phyloP scores from a whole-genome alignment of 2,888 invertebrate species.

The Mantis religiosa region DNA sequence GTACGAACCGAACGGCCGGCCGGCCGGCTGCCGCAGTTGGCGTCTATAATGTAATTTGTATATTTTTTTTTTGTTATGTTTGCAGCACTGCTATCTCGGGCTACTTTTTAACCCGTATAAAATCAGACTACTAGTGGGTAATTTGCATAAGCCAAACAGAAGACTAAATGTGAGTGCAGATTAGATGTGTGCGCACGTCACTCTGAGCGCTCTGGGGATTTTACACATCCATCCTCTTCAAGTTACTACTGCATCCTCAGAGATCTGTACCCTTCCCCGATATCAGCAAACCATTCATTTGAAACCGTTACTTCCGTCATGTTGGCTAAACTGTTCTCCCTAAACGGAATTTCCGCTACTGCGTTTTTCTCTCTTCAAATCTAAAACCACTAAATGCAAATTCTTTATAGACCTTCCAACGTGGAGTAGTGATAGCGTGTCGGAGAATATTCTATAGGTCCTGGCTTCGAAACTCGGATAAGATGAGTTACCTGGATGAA shows the following conservation, averaged over 20 bases:
- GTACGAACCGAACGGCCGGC: constrained; percentile 4
- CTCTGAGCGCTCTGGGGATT: not conserved
- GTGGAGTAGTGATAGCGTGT: too few species aligned
- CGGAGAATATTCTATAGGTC: too few species aligned
- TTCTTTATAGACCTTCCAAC: too few species aligned
- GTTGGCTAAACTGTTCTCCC: too few species aligned
- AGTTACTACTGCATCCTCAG: not conserved
- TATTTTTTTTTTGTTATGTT: constrained; percentile 27
- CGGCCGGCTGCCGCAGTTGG: constrained; percentile 18
- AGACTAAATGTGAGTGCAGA: constrained; percentile 5
- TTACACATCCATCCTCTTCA: constrained; percentile 3
- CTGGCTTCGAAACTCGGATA: too few species aligned
- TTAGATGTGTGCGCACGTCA: constrained; percentile 6
- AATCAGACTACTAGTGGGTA: constrained; percentile 1
- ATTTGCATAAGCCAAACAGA: constrained; percentile 9
- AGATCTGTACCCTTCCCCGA: not conserved
- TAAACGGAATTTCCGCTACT: too few species aligned
- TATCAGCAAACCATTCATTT: not conserved
- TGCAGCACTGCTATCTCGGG: not conserved
- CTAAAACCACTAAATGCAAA: too few species aligned
- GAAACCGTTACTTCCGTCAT: not conserved
- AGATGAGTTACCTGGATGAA: too few species aligned
- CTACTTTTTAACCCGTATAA: constrained; percentile 14
- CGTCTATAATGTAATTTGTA: constrained; percentile 33
- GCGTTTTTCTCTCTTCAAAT: too few species aligned